Evolutionary conservation across 2,888 invertebrate genomes (phyloP).

Genomic region (Julus scanicus): DNA sequence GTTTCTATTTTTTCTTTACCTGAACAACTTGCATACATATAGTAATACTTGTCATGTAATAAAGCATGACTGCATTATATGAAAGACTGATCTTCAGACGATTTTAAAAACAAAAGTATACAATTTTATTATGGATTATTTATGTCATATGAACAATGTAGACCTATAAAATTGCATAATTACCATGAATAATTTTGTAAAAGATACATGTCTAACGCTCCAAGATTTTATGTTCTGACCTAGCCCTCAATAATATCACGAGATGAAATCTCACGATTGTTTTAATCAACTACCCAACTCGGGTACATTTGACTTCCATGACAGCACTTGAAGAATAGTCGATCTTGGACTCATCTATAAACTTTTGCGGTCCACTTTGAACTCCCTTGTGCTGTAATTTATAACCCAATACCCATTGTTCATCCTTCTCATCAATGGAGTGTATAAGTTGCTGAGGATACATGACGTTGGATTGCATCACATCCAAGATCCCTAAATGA

Average conservation of each 20-base stretch:
- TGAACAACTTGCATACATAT: too few species aligned
- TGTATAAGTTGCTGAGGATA: neutral
- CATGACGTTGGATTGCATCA: neutral
- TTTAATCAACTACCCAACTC: constrained; percentile 19
- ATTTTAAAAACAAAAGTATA: too few species aligned
- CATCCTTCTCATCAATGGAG: neutral
- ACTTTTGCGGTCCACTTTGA: constrained; percentile 20
- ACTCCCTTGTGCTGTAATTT: constrained; percentile 14
- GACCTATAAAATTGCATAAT: neutral
- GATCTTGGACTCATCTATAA: neutral
- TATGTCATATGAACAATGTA: neutral
- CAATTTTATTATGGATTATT: neutral
- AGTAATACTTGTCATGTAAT: too few species aligned
- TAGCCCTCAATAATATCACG: constrained; percentile 30
- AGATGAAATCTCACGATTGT: constrained; percentile 39
- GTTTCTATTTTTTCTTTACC: too few species aligned
- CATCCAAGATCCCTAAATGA: neutral
- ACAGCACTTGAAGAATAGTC: constrained; percentile 20
- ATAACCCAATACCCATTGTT: neutral
- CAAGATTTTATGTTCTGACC: neutral
- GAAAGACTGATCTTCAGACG: too few species aligned
- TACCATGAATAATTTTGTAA: neutral
- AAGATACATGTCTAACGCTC: neutral
- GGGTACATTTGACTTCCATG: constrained; percentile 24
- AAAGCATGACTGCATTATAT: too few species aligned